Evolutionary conservation across 2,113 vertebrate genomes (phyloP), one percentile per base, ranked within the genome.

Genomic region (Aphelocoma coerulescens): DNA sequence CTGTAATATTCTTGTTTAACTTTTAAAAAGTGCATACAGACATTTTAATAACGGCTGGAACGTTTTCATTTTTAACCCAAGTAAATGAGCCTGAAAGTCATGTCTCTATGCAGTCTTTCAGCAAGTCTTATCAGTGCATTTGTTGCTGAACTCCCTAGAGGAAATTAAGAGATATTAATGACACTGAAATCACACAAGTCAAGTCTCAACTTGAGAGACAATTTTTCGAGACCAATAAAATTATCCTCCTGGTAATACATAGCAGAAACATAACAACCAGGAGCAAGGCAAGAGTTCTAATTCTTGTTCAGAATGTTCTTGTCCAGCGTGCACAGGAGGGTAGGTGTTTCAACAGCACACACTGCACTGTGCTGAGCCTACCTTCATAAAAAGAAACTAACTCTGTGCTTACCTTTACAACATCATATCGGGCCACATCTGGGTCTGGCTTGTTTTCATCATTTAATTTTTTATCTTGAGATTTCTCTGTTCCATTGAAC

Each of bases 371-470:
- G 23, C 13, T 76, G 41, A 66, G 68, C 11, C 26, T 58, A 19
- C 68, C 85, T 62, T 62, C 61, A 39, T 85, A 62, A 61, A 46
- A 54, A 41, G 7, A 73, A 49, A 49, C 23, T n/a, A 77, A 32
- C 33, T 59, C 43, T 49, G 15, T 39, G 48, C 46, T 97, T 96
- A 99, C 99, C 98, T 99, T 99, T 82, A 99, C 97, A 75, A 99
- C 98, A 92, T 99, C 99, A 4, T 98, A 98, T 35, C 94, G 97
- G 52, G 99, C 98, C 79, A 99, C 97, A 72, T 99, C 98, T 48
- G 99, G 96, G 89, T 99, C 99, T 54, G 97, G 96, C 90, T 97
- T 98, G 83, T 96, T 98, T 94, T 98, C 98, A 85, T 99, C 98
- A 72, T 98, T 99, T 23, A 88, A 49, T 51, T 85, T 98, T 95